These are phyloP conservation scores for Crax fasciolata DNA, from an alignment of 2,797 vertebrate genomes.

Conservation along the genomic window DNA sequence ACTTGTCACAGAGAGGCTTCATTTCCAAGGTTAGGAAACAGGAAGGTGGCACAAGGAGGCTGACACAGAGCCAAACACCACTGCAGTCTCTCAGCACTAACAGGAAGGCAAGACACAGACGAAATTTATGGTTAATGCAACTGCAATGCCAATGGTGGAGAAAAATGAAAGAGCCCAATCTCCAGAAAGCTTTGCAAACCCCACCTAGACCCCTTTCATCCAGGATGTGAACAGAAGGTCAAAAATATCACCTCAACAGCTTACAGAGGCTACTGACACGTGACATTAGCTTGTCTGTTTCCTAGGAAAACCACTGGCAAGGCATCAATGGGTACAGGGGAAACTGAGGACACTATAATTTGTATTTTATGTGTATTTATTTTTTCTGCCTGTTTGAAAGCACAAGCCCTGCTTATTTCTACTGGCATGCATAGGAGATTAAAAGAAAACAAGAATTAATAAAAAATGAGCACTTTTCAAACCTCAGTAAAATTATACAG, in stretches of 20 bases:
- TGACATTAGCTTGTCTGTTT: background rate
- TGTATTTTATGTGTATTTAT: background rate
- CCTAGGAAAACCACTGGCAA: background rate
- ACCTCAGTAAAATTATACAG: background rate
- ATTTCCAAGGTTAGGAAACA: background rate
- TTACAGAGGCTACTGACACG: background rate
- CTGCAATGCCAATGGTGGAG: background rate
- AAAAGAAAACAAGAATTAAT: slow-evolving; percentile 22
- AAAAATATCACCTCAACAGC: background rate
- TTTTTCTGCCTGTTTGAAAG: background rate
- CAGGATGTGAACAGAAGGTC: background rate
- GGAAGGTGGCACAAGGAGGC: background rate
- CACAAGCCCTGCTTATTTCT: background rate
- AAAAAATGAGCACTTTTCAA: background rate
- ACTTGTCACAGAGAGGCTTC: background rate
- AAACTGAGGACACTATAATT: background rate
- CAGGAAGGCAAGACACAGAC: background rate
- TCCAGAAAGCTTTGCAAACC: background rate
- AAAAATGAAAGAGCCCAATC: background rate
- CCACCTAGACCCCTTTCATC: background rate
- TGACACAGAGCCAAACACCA: background rate
- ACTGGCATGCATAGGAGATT: background rate
- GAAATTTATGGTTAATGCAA: background rate
- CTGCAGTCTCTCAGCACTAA: background rate
- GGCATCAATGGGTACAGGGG: rapidly evolving